These are phyloP conservation scores for Saxidomus purpurata DNA, from an alignment of 1,140 invertebrate genomes.

Conservation along the genomic window DNA sequence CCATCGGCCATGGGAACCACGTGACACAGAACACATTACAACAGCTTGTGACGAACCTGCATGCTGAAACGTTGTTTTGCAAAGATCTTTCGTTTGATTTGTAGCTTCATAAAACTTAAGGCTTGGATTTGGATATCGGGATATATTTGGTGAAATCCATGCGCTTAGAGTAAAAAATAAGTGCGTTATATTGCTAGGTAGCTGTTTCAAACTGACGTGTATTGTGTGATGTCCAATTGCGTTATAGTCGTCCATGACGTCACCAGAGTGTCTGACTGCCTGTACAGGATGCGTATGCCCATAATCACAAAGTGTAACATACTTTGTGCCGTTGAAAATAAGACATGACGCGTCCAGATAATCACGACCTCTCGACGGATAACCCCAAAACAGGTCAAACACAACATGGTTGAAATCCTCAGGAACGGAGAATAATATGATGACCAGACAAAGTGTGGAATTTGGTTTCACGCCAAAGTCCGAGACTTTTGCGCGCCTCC, in stretches of 20 bases:
- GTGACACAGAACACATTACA: slow-evolving; percentile 76
- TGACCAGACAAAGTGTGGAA: slow-evolving; percentile 72
- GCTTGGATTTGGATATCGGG: slow-evolving; percentile 73
- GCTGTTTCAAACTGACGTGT: slow-evolving; percentile 69
- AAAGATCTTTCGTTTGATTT: slow-evolving; percentile 67
- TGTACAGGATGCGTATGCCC: neutral
- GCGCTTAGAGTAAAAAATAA: slow-evolving; percentile 78
- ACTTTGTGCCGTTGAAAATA: slow-evolving; percentile 56
- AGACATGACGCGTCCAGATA: slow-evolving; percentile 78
- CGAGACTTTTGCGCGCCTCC: slow-evolving; percentile 37
- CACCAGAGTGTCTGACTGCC: slow-evolving; percentile 72
- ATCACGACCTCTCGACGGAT: slow-evolving; percentile 70
- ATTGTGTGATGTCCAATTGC: slow-evolving; percentile 75
- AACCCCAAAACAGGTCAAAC: slow-evolving; percentile 78
- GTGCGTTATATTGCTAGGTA: slow-evolving; percentile 70
- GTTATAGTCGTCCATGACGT: slow-evolving; percentile 70
- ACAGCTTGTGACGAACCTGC: slow-evolving; percentile 72
- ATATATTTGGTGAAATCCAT: slow-evolving; percentile 71
- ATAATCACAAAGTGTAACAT: slow-evolving; percentile 49
- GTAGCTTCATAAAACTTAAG: slow-evolving; percentile 75
- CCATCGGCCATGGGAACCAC: slow-evolving; percentile 67
- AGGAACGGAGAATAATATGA: slow-evolving; percentile 73
- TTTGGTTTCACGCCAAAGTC: slow-evolving; percentile 72
- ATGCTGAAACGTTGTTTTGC: slow-evolving; percentile 74
- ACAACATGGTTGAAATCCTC: slow-evolving; percentile 74